Evolutionary conservation across 2,113 vertebrate species (phyloP).

Genomic region (Platycercus adscitus): DNA sequence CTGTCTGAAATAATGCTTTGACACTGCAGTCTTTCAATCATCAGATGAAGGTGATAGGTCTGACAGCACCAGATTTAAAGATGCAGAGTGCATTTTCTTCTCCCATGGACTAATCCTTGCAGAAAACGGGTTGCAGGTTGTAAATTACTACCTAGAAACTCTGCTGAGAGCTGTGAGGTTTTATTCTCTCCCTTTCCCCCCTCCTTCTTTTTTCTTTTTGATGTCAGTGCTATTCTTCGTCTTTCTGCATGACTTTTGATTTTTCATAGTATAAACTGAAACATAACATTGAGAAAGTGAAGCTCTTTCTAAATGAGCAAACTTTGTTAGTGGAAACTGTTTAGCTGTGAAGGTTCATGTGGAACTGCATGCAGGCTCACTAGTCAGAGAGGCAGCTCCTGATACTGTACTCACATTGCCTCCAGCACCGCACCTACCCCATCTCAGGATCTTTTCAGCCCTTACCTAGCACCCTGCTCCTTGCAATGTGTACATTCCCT

Average conservation of each 20-base stretch:
- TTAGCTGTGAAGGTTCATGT: neutral
- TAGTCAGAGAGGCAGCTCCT: neutral
- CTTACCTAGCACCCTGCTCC: neutral
- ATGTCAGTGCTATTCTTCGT: neutral
- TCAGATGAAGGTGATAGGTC: neutral
- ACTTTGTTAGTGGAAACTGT: neutral
- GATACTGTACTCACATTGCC: neutral
- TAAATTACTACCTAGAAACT: neutral
- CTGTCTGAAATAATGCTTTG: neutral
- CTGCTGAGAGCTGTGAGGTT: neutral
- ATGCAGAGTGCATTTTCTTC: neutral
- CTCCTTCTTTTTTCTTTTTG: neutral
- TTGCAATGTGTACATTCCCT: neutral
- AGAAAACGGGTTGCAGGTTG: neutral
- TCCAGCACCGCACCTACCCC: neutral
- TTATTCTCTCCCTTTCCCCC: no score
- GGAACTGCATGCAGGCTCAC: neutral
- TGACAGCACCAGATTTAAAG: conserved; percentile 12
- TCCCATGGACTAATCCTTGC: neutral
- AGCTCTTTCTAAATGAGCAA: neutral
- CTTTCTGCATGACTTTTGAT: neutral
- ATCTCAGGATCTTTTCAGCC: neutral
- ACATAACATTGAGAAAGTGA: neutral
- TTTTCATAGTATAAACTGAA: neutral
- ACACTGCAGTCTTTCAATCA: conserved; percentile 4